Base-by-base conservation (phyloP, 2,888 invertebrate genomes). In the Rhimphoctona megacephalus region DNA sequence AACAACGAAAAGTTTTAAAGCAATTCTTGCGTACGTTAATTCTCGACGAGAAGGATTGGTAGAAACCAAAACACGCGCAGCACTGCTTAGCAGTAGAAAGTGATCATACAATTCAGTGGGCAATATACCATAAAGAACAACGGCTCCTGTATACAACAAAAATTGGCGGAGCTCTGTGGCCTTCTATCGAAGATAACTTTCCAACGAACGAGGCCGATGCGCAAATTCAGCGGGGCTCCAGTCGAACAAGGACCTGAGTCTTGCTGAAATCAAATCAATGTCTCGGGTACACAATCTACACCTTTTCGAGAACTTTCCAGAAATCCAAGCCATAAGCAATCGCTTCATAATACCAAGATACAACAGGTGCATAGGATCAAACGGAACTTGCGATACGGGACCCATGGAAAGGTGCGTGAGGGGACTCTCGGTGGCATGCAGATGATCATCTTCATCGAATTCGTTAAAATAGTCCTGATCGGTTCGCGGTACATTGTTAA, bases 191-290 rank as follows among this genome's bases (percentile, higher is more conserved):
- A 7, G 5, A 36, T 77, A 78, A 3, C 33, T 17, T 1, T 61
- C 30, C 14, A 72, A 17, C 19, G 49, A 11, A 25, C 72, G 49
- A 54, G 78, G 66, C 1, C 17, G 39, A n/a, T 78, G 78, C 14
- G 64, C 66, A 36, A 83, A 83, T 36, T 83, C 83, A 25, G 25
- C 36, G 17, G 83, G 78, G 36, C 43, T 72, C 22, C 22, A 66
- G n/a, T 54, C 25, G 9, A 11, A 3, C 30, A 54, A 39, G 8
- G 2, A 7, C 52, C 64, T 39, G 22, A 72, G 72, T 52, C 72
- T 46, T 19, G 17, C 7, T 8, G 72, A 72, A 25, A 78, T 66
- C 9, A 73, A 17, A 36, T 22, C 3, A 39, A 78, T 72, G 17
- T 78, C 52, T 6, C 22, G 72, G 9, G 52, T 43, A 7, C 61